Conservation (phyloP, 2,113 vertebrate genomes). For the Sminthopsis crassicaudata region DNA sequence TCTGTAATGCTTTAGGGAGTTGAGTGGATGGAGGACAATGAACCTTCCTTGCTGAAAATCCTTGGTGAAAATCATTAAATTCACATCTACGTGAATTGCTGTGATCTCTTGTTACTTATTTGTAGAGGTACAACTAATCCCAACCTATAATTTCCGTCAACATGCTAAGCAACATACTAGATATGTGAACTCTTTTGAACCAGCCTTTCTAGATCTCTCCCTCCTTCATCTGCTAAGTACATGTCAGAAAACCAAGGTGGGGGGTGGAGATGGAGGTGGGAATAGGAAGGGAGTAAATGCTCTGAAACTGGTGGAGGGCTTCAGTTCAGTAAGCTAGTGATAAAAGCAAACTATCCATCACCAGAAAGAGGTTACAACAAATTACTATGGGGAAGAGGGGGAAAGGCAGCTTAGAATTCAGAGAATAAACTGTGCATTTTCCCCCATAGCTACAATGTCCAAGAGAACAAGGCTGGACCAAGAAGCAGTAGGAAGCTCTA, state of each 20-base stretch:
- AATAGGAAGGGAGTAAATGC: neutral
- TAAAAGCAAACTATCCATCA: slow-evolving; percentile 25
- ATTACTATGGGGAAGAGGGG: slow-evolving; percentile 19
- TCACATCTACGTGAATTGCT: neutral
- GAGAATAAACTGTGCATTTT: slow-evolving; percentile 15
- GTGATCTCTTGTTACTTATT: slow-evolving; percentile 14
- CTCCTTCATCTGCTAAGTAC: slow-evolving; percentile 33
- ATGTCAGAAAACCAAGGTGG: slow-evolving; percentile 50
- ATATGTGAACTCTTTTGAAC: slow-evolving; percentile 6
- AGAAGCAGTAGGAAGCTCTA: neutral
- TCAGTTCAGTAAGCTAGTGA: neutral
- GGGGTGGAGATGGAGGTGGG: neutral
- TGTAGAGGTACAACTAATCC: slow-evolving; percentile 7
- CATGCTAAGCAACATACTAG: neutral
- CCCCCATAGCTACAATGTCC: neutral
- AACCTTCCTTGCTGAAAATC: neutral
- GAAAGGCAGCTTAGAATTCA: slow-evolving; percentile 8
- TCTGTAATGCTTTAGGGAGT: neutral
- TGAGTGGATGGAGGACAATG: slow-evolving; percentile 31
- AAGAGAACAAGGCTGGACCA: neutral
- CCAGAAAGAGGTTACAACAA: slow-evolving; percentile 29
- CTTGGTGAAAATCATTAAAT: slow-evolving; percentile 52
- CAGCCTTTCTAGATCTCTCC: neutral
- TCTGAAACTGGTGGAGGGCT: slow-evolving; percentile 24
- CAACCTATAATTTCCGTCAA: slow-evolving; percentile 41